phyloP scores from a whole-genome alignment of 2,888 invertebrate species.

The Rhaphigaster nebulosa region DNA sequence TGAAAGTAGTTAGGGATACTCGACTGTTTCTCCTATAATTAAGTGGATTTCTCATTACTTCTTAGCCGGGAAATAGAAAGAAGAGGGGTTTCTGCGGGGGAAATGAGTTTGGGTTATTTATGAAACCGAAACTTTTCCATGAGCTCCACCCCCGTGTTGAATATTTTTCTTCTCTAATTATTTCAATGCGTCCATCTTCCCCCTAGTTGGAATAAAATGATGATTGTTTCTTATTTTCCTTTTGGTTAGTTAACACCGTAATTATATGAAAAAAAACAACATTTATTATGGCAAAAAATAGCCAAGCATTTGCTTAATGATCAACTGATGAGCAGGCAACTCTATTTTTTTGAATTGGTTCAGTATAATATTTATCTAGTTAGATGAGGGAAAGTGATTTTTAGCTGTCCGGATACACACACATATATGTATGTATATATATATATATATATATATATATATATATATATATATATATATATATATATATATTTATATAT shows the following conservation, averaged over 20 bases:
- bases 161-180: slow-evolving; percentile 14
- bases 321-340: too few relatives aligned
- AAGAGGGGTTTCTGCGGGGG: not conserved
- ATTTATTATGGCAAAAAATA: not conserved
- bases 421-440: too few relatives aligned
- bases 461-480: too few relatives aligned
- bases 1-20: slow-evolving; percentile 25
- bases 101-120: slow-evolving; percentile 30
- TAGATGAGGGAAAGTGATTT: too few relatives aligned
- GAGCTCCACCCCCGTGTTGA: not conserved
- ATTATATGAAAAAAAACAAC: not conserved
- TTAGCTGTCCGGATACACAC: too few relatives aligned
- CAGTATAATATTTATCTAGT: too few relatives aligned
- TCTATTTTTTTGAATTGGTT: too few relatives aligned
- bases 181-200: not conserved
- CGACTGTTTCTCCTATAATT: slow-evolving; percentile 30
- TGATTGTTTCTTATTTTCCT: slow-evolving; percentile 1
- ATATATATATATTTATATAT: too few relatives aligned
- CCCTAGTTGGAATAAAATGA: not conserved
- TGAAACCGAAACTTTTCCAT: slow-evolving; percentile 37
- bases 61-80: slow-evolving; percentile 21
- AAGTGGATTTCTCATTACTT: slow-evolving; percentile 30
- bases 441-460: too few relatives aligned
- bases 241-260: slow-evolving; percentile 8
- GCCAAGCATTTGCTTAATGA: not conserved